Evolutionary conservation across 2,888 invertebrate species (phyloP), one percentile per base, ranked within the genome.

Genomic region (Hybos culiciformis): DNA sequence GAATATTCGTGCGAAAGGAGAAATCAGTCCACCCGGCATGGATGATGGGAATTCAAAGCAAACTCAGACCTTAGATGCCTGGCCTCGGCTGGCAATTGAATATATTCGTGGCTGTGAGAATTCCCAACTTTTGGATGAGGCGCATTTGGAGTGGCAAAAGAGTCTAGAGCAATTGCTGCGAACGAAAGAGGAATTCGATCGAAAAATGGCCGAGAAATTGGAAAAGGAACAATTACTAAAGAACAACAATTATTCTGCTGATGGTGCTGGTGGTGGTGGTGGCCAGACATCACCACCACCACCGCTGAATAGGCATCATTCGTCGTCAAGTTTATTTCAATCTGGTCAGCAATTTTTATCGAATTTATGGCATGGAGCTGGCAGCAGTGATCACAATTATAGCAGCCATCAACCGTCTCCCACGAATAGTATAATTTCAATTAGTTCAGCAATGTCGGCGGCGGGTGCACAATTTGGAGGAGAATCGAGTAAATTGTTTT

Each of bases 1-100:
- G 20, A 84, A 87, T 52, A 88, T 88, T 47, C 84, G 83, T 57
- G 78, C 85, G 1, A 82, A 82, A 53, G 77, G 80, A 40, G 78
- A 78, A 59, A 80, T 78, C 3, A 78, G 78, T 12, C 82, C 81
- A 41, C 77, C 78, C 1, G 80, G 84, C 17, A 84, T 86, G 52
- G 84, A 85, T 51, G 84, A 85, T 48, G 84, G 78, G 2, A 72
- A 77, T 19, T 74, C 71, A 56, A 86, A 83, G 56, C 83, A 83
- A 24, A 77, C 77, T 53, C 85, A 85, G 60, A 85, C 85, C 1
- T 77, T 80, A 31, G 81, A 83, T 41, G 77, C 76, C 39, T 86
- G 86, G 86, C 75, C 81, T 42, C 53, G 77, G 11, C 52, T 62
- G 15, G 68, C 63, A 11, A 70, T 74, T 50, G 69, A 70, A 23